Conservation (phyloP, 2,797 vertebrate genomes). For the Sus cebifrons region DNA sequence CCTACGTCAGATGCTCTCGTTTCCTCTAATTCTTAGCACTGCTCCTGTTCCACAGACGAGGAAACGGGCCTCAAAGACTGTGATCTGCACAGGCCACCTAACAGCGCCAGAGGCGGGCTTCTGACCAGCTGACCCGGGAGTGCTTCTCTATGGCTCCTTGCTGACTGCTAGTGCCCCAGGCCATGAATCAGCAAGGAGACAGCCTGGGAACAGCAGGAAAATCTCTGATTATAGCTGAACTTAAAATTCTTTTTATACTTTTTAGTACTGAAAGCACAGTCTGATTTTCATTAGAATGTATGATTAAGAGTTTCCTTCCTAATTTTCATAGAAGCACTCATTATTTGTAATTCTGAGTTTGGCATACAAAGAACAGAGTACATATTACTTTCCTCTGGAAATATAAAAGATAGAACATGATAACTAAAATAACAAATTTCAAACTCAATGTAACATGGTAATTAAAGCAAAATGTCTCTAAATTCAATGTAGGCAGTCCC, state of each 20-base stretch:
- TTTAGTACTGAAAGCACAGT: slow-evolving; percentile 11
- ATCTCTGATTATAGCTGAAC: background rate
- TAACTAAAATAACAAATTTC: slow-evolving; percentile 6
- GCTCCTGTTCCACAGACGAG: background rate
- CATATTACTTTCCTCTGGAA: slow-evolving; percentile 46
- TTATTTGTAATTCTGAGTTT: slow-evolving; percentile 28
- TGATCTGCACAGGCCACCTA: background rate
- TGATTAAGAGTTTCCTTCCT: slow-evolving; percentile 2
- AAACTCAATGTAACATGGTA: background rate
- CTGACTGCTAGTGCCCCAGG: background rate
- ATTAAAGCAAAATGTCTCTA: slow-evolving; percentile 25
- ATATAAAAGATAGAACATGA: slow-evolving; percentile 26
- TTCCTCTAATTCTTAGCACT: background rate
- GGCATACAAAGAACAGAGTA: slow-evolving; percentile 49
- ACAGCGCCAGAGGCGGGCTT: background rate
- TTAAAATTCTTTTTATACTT: background rate
- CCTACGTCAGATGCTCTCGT: background rate
- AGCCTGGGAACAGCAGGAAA: background rate
- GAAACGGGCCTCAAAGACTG: background rate
- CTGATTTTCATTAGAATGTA: background rate
- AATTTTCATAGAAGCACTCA: slow-evolving; percentile 48
- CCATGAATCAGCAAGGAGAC: background rate
- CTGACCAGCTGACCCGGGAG: background rate
- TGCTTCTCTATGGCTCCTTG: background rate
- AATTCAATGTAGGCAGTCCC: background rate